Percentiles rank a stretch among this genome's conserved stretches.
Evolutionary conservation across 2,888 invertebrate species (phyloP).

Genomic region (Drosophila neutralis): DNA sequence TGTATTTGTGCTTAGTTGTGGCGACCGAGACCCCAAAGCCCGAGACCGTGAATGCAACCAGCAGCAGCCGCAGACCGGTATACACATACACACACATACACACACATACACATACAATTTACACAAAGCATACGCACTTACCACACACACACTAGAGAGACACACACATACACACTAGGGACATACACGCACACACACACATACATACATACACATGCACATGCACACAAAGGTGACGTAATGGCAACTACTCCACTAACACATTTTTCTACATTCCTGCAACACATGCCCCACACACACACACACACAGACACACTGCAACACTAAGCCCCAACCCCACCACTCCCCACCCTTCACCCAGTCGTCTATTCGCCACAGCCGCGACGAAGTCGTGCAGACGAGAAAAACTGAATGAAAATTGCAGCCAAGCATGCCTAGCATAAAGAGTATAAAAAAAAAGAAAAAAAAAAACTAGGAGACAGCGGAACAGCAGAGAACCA

Average conservation of each 20-base stretch:
- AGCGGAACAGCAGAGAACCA: constrained; percentile 5
- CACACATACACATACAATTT: constrained; percentile 1
- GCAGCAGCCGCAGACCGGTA: constrained; percentile 15
- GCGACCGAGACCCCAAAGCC: constrained; percentile 12
- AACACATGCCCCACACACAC: constrained; percentile 50
- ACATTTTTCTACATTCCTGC: constrained; percentile 85
- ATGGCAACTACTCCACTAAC: constrained; percentile 85
- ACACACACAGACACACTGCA: background rate
- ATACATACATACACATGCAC: constrained; percentile 32
- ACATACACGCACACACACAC: constrained; percentile 5
- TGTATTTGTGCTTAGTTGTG: constrained; percentile 1
- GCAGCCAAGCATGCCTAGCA: constrained; percentile 48
- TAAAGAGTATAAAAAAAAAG: constrained; percentile 25
- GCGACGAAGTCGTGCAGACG: constrained; percentile 29
- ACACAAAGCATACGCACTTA: constrained; percentile 2
- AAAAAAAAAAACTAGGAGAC: constrained; percentile 29
- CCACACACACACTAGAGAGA: background rate
- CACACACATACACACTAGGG: background rate
- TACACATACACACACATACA: constrained; percentile 3
- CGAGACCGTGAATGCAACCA: constrained; percentile 8
- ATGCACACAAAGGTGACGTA: constrained; percentile 82
- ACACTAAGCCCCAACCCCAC: background rate
- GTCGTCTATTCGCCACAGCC: constrained; percentile 27
- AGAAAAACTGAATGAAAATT: constrained; percentile 61
- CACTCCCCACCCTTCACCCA: constrained; percentile 6